Evolutionary conservation across 2,797 vertebrate genomes (phyloP).

Genomic region (Pristis pectinata): DNA sequence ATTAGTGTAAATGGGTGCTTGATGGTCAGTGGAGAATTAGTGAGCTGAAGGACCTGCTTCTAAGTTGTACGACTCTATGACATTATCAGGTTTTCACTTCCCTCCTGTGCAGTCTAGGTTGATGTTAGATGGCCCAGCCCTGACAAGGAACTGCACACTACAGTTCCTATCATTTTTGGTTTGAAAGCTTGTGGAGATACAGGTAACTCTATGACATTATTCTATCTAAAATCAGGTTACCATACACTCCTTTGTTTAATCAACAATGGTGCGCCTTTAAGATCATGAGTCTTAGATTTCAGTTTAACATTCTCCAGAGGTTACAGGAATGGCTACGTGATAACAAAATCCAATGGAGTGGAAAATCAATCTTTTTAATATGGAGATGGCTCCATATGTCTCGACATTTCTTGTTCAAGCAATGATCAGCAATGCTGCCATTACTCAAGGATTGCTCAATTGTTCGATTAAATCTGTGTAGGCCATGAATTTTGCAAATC

Average conservation of each 20-base stretch:
- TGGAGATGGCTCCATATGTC: not conserved
- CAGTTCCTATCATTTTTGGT: not conserved
- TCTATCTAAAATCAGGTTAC: not conserved
- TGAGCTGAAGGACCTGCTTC: no score
- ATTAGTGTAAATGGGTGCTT: no score
- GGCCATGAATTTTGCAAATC: not conserved
- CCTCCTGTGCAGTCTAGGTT: not conserved
- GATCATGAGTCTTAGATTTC: not conserved
- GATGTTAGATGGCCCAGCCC: not conserved
- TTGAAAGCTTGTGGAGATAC: not conserved
- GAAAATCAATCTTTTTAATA: not conserved
- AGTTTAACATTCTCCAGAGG: not conserved
- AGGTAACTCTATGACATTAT: not conserved
- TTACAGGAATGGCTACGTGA: not conserved
- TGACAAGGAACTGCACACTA: not conserved
- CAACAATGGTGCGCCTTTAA: not conserved
- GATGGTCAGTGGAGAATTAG: no score
- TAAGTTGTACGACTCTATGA: no score
- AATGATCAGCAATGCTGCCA: no score
- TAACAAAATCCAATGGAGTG: constrained; percentile 7
- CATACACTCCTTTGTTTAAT: not conserved
- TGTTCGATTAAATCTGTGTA: not conserved
- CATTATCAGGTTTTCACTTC: not conserved
- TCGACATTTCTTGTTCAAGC: not conserved
- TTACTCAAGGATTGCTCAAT: not conserved